These are phyloP conservation scores for Hippocampus barbouri DNA, from an alignment of 2,113 vertebrate genomes.

Conservation along the genomic window DNA sequence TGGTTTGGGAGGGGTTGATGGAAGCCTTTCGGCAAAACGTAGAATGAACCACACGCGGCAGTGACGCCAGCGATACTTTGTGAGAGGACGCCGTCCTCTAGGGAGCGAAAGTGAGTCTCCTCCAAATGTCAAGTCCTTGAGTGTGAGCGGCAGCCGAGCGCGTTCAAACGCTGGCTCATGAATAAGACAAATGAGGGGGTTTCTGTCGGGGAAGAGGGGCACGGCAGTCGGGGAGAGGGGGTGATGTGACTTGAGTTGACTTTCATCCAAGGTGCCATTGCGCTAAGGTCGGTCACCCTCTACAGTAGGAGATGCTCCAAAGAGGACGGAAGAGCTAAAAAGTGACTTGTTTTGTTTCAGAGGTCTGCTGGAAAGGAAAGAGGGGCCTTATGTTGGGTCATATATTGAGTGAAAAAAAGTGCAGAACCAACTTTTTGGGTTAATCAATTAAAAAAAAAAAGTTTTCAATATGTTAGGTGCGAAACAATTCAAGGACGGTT, in stretches of 20 bases:
- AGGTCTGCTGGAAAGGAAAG: neutral
- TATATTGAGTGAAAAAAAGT: no score
- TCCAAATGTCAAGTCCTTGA: constrained; percentile 41
- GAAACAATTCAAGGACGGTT: no score
- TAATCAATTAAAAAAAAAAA: no score
- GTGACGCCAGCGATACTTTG: constrained; percentile 10
- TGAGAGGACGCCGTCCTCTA: constrained; percentile 17
- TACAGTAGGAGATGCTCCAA: constrained; percentile 8
- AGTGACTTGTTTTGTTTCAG: neutral
- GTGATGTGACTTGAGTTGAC: constrained; percentile 32
- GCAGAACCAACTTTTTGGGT: no score
- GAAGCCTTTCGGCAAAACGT: neutral
- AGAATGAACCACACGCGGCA: neutral
- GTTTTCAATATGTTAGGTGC: no score
- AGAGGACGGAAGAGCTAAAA: neutral
- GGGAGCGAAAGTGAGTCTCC: constrained; percentile 22
- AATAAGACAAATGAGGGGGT: constrained; percentile 46
- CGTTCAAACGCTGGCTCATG: constrained; percentile 44
- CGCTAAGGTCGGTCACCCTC: constrained; percentile 22
- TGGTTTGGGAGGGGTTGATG: neutral
- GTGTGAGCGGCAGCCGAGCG: constrained; percentile 32
- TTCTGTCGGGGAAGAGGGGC: constrained; percentile 17
- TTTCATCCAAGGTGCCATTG: constrained; percentile 36
- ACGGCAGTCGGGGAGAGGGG: neutral
- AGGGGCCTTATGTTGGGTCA: no score